These are phyloP conservation scores for Upupa epops DNA, from an alignment of 2,113 vertebrate genomes.

Conservation along the genomic window DNA sequence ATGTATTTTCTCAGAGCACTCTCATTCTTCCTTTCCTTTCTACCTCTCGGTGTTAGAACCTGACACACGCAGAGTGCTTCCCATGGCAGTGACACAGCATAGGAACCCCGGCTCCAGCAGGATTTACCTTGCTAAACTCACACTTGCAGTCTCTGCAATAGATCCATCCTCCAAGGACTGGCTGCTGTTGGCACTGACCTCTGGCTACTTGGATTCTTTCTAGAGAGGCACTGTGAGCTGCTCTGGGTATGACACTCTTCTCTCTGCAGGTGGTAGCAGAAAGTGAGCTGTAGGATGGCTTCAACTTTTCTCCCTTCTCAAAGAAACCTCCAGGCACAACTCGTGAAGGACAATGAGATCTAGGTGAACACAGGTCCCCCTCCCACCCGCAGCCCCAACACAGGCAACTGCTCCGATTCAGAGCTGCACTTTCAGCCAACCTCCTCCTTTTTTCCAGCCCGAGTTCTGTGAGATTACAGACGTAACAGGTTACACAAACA, in stretches of 20 bases:
- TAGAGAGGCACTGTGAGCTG: not conserved
- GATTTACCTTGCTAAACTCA: not conserved
- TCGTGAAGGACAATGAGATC: not conserved
- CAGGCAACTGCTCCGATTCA: too few species aligned
- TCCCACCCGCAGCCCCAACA: not conserved
- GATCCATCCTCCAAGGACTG: not conserved
- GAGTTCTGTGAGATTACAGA: not conserved
- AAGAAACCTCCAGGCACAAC: not conserved
- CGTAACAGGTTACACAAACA: not conserved
- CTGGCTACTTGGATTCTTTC: not conserved
- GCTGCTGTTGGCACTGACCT: not conserved
- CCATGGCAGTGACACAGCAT: not conserved
- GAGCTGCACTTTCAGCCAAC: not conserved
- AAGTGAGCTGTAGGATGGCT: not conserved
- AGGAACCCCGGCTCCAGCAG: not conserved
- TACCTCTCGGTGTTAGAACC: accelerated
- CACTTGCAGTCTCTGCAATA: not conserved
- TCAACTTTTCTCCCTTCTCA: not conserved
- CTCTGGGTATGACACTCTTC: not conserved
- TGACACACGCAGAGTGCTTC: not conserved
- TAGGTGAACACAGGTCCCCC: not conserved
- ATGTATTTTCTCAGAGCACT: not conserved
- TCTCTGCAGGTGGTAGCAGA: not conserved
- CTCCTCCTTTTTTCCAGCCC: not conserved
- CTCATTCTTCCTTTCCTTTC: not conserved